Percentiles rank a stretch among this genome's conserved stretches.
These are phyloP conservation scores for Cryptomyrus ogoouensis DNA, from an alignment of 2,113 vertebrate genomes.

Conservation along the genomic window DNA sequence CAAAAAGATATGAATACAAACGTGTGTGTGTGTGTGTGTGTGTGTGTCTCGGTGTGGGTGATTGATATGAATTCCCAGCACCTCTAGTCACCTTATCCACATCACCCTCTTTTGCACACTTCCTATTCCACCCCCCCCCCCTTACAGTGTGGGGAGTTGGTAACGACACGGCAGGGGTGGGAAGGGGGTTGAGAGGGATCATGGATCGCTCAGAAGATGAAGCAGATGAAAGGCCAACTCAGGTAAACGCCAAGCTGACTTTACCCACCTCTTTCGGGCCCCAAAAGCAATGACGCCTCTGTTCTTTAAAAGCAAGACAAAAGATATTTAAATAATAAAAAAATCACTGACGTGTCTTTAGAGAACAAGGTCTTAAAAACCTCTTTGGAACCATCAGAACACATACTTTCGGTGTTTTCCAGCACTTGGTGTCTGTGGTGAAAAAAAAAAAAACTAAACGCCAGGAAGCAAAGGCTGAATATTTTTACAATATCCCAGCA, in stretches of 20 bases:
- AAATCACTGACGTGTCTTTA: not conserved
- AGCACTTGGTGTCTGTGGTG: not conserved
- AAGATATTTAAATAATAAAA: not conserved
- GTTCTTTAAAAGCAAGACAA: not conserved
- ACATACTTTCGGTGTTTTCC: constrained; percentile 1
- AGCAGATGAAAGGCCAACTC: constrained; percentile 4
- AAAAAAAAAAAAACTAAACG: not conserved
- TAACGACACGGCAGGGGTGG: constrained; percentile 5
- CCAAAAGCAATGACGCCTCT: not conserved
- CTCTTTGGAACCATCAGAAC: constrained; percentile 8
- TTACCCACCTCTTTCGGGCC: not conserved
- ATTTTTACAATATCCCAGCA: constrained; percentile 5
- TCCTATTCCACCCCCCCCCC: not conserved
- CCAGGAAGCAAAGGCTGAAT: not conserved
- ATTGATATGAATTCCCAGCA: not conserved
- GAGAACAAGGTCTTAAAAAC: constrained; percentile 15
- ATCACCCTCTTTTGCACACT: not conserved
- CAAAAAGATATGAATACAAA: not conserved
- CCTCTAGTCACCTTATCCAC: not conserved
- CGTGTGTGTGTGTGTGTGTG: not conserved
- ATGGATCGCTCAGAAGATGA: not conserved
- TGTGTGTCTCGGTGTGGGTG: not conserved
- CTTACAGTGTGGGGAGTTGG: not conserved
- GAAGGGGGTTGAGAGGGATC: not conserved
- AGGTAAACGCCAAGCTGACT: constrained; percentile 1